Percentiles rank a stretch among this genome's conserved stretches.
These are phyloP conservation scores for Callionymus lyra DNA, from an alignment of 2,113 vertebrate genomes.

Conservation along the genomic window DNA sequence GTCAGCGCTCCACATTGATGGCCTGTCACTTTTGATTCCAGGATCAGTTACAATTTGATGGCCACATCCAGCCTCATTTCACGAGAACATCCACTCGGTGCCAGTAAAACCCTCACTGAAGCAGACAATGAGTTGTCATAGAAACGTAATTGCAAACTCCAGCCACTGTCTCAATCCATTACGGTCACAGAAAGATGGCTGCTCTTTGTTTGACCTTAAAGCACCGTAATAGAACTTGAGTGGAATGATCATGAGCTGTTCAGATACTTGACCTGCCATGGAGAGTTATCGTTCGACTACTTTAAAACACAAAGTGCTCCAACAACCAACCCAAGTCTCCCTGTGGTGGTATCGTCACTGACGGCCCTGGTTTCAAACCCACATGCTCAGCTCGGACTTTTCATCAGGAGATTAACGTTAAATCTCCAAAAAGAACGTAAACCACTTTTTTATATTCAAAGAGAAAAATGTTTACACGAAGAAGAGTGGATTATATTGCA, in stretches of 20 bases:
- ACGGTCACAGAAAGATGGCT: background rate
- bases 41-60: background rate
- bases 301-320: background rate
- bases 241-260: background rate
- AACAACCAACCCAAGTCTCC: too few relatives aligned
- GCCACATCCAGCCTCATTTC: conserved; percentile 2
- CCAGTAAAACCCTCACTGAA: conserved; percentile 3
- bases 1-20: conserved; percentile 1
- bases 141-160: background rate
- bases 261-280: background rate
- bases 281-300: background rate
- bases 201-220: background rate
- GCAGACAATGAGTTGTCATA: conserved; percentile 7
- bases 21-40: conserved; percentile 1
- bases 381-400: too few relatives aligned
- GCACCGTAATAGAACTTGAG: too few relatives aligned
- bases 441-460: too few relatives aligned
- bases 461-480: too few relatives aligned
- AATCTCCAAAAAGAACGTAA: too few relatives aligned
- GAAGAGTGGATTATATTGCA: too few relatives aligned
- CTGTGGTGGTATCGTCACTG: too few relatives aligned
- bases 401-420: too few relatives aligned
- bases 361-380: too few relatives aligned
- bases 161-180: background rate
- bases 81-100: conserved; percentile 3